Evolutionary conservation across 2,113 vertebrate genomes (phyloP), one percentile per base, ranked within the genome.

Genomic region (Pungitius pungitius): DNA sequence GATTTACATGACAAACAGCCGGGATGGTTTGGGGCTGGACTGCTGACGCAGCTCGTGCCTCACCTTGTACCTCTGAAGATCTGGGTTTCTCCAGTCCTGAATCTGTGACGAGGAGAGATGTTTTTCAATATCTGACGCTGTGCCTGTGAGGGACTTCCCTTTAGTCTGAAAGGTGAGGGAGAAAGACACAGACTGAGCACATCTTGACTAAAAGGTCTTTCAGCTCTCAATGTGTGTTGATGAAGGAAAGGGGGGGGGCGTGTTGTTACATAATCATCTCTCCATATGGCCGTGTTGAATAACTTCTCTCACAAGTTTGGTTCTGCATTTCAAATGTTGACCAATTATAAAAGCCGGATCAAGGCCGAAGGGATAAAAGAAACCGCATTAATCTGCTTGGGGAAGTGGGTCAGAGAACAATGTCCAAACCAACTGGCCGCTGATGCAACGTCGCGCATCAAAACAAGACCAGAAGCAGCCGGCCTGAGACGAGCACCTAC

Each of bases 61-160:
- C 93, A 97, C 96, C 95, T 97, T 96, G 40, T 95, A 92, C 77
- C 62, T 89, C 74, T 94, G 92, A 81, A 96, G 93, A 39, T 95
- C 93, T 0, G 90, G 81, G 59, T 88, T 87, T 35, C 84, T 89
- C 92, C 90, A 93, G 64, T 95, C 93, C 65, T 69, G 77, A 45
- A 95, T 93, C 82, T 93, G 93, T 51, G 90, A 1, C 0, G 85
- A 76, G 6, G 93, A 93, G 26, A 98, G 94, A 85, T 90, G 94
- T 68, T 92, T 94, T 85, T 96, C 94, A 75, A 96, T 87, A 52
- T 96, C 94, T 13, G 93, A 90, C 14, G 84, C 81, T 20, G 92
- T 92, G 85, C 94, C 93, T 47, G 86, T 90, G 75, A 94, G 95
- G 7, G 80, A 89, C 87, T 95, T 97, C 76, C 93, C 94, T 95